Evolutionary conservation across 92 coral and sea anemone species (phyloP), one percentile per base, ranked within the genome.

Genomic region (Diadumene lineata): DNA sequence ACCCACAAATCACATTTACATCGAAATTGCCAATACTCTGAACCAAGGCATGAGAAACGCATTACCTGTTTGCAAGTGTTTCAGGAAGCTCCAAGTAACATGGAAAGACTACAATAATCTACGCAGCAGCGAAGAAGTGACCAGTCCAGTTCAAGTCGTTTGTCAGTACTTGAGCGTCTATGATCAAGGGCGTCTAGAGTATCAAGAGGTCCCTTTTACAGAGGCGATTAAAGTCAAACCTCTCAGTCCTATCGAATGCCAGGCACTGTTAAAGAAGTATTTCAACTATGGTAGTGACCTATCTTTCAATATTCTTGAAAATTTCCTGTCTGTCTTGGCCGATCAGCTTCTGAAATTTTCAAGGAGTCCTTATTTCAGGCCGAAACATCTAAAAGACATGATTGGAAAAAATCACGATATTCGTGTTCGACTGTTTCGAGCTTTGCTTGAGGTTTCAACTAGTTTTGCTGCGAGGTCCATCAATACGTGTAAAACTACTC

Each of bases 391-490:
- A 32, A 76, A 79, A 48, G 78, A 73, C 7, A 90, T 89, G 89
- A 61, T 91, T 34, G 93, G 92, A 11, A 82, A 71, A 31, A 68
- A 81, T 11, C 94, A 92, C 11, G 92, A 85, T 60, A 92, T 86
- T 1, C 97, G 98, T 0, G 79, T 83, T 58, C 85, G 89, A 26
- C 82, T 94, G 25, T 94, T 94, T 68, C 76, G 73, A 46, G 97
- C 98, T 7, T 94, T 94, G 53, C 84, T 92, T 26, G 92, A 92
- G 27, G 98, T 94, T 24, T 87, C 98, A 19, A 80, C 81, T 64
- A 90, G 87, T 78, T 94, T 94, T 75, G 98, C 98, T 56, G 81
- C 98, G 1, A 94, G 98, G 22, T 87, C 98, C 26, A 84, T 94
- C 16, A 73, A 72, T 61, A 93, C 87, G 0, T 88, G 97, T 46